A percentile compares a stretch with the other conserved stretches of the same genome.
Evolutionary conservation across 2,113 vertebrate species (phyloP).

Genomic region (Clarias macrocephalus): DNA sequence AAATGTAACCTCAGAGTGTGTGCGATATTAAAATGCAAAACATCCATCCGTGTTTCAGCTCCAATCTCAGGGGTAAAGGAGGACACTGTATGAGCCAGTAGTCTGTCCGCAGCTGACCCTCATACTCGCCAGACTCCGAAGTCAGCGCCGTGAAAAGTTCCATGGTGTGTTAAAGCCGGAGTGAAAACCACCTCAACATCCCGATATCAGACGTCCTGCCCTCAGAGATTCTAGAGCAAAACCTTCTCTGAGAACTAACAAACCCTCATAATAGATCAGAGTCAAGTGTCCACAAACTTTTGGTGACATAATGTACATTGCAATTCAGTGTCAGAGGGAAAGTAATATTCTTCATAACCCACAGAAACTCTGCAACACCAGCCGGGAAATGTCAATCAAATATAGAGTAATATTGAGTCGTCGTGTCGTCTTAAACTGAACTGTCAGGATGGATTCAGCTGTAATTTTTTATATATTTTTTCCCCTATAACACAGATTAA

Average conservation of each 20-base stretch:
- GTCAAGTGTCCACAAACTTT: background rate
- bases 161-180: background rate
- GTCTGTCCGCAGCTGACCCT: background rate
- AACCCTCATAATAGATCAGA: background rate
- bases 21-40: background rate
- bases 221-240: background rate
- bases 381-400: background rate
- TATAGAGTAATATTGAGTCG: background rate
- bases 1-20: background rate
- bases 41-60: background rate
- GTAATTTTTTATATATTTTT: background rate
- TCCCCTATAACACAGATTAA: background rate
- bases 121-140: background rate
- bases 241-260: background rate
- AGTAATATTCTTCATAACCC: background rate
- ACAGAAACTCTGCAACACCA: background rate
- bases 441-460: constrained; percentile 11
- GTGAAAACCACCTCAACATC: background rate
- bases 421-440: background rate
- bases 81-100: background rate
- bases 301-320: background rate
- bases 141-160: background rate
- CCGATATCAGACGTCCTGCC: background rate
- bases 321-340: background rate
- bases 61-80: background rate